Evolutionary conservation across 2,113 vertebrate species (phyloP), one percentile per base, ranked within the genome.

Genomic region (Antennarius striatus): DNA sequence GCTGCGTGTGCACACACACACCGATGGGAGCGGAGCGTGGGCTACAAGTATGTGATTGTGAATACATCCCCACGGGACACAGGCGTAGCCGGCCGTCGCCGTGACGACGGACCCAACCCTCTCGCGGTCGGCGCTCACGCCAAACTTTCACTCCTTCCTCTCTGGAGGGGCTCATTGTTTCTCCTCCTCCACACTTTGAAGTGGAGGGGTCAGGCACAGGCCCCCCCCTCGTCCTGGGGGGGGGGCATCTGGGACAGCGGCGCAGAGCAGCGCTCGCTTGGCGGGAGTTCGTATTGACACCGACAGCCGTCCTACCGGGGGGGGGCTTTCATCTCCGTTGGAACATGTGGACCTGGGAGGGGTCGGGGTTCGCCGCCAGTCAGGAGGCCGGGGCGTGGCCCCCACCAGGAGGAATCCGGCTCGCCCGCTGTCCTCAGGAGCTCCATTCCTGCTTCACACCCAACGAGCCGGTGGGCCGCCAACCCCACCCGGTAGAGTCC

Each of bases 301-400:
- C 16, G 45, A 54, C 77, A 61, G 63, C 64, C 79, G 70, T 81
- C 88, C 86, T 78, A 78, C 83, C 71, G 66, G 83, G 67, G 43
- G 66, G 83, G 67, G 43, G 72, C 71, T 90, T 90, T 90, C 83
- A 90, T 90, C 86, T 90, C 81, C 30, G 80, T 76, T 74, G 71
- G 83, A 86, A 85, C 87, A 90, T 89, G 88, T 87, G 88, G 85
- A 79, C 72, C 75, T 49, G 82, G 84, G 81, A 82, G 74, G 81
- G 81, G 86, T 61, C 42, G 9, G 56, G 82, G 80, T 72, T 39
- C 56, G 3, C 59, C 30, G 70, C 77, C 80, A 72, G 74, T 68
- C 15, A 73, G 66, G 82, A 48, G 63, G 75, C 70, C 6, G 49
- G 75, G 87, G 87, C 52, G 87, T 77, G 81, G 80, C 40, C 16